These are phyloP conservation scores for Microctonus brassicae DNA, from an alignment of 2,888 invertebrate genomes.

Conservation along the genomic window DNA sequence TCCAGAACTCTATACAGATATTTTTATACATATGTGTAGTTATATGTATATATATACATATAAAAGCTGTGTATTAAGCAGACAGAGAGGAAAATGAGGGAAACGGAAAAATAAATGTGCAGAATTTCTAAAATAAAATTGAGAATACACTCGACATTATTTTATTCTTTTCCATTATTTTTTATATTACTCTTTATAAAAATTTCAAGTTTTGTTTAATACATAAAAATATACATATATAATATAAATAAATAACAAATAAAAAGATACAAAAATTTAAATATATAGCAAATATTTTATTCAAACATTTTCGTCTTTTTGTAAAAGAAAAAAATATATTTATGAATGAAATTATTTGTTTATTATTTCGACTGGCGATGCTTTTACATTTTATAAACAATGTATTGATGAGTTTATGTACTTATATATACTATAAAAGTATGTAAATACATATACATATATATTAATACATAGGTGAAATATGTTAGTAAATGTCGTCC, in stretches of 20 bases:
- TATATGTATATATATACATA: neutral
- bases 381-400: too few relatives aligned
- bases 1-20: conserved; percentile 52
- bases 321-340: neutral
- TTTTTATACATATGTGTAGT: neutral
- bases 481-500: neutral
- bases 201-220: neutral
- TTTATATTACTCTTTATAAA: conserved; percentile 1
- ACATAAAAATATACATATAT: neutral
- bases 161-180: neutral
- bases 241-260: neutral
- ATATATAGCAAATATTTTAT: too few relatives aligned
- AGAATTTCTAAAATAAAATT: neutral
- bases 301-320: too few relatives aligned
- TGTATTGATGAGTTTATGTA: neutral
- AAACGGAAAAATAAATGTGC: neutral
- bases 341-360: neutral
- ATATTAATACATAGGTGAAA: too few relatives aligned
- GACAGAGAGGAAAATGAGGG: too few relatives aligned
- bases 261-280: neutral
- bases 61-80: too few relatives aligned
- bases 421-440: conserved; percentile 11
- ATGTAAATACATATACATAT: neutral
- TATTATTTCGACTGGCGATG: neutral
- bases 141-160: neutral